Evolutionary conservation across 2,113 vertebrate genomes (phyloP), one percentile per base, ranked within the genome.

Genomic region (Strigops habroptila): DNA sequence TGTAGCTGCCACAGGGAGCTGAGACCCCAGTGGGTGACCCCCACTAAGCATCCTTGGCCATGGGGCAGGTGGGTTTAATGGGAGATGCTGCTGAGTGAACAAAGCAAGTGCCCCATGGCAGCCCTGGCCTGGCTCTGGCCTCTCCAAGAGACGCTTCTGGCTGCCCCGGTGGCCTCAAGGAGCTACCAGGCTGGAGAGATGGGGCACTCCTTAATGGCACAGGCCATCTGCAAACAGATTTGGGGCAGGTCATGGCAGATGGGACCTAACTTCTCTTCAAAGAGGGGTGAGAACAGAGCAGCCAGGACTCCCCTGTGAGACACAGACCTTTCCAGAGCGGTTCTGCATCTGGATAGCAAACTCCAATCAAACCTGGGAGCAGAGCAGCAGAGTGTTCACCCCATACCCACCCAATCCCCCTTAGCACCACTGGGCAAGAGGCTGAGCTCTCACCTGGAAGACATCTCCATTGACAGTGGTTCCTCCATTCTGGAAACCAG

Each of bases 401-500:
- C 62, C 77, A 41, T 4, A 75, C 14, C n/a, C 33, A 75, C 83
- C 21, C 33, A 48, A 28, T 64, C 27, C 15, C 35, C 41, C 59
- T 80, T 22, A 62, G 63, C 24, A 90, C 24, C 60, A 53, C 14
- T 17, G 18, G 37, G n/a, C 41, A 2, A 79, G 70, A n/a, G 51
- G 28, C n/a, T 41, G 41, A 89, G 39, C 96, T 98, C 98, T 98
- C 94, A 99, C 99, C 99, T 99, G 98, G 97, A 98, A 99, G 90
- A 99, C 78, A 35, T 99, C 99, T 91, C 99, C 99, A 68, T 99
- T 99, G 94, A 99, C 87, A 25, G 98, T 97, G 43, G 98, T 93
- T 57, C 97, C 97, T 84, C 98, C 97, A n/a, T 98, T 99, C 90
- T 97, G 98, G 92, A 99, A 98, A 60, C 79, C 98, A 97, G 97